A percentile compares a stretch with the other conserved stretches of the same genome.
phyloP scores from a whole-genome alignment of 1,140 invertebrate genomes.

The Leptinotarsa texana region DNA sequence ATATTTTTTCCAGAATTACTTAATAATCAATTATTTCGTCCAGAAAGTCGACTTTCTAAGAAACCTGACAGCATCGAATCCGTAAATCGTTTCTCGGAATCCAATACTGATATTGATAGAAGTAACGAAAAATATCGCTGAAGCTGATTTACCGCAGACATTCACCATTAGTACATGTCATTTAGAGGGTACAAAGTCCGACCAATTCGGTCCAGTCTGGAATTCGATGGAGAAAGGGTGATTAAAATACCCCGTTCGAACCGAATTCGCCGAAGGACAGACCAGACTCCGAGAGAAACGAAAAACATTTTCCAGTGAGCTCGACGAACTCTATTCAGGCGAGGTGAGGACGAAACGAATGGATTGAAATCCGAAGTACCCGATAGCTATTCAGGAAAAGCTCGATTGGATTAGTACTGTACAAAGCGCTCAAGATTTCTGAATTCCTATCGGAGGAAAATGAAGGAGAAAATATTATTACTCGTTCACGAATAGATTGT shows the following conservation, averaged over 20 bases:
- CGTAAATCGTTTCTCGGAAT: too few relatives aligned
- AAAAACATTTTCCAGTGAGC: background rate
- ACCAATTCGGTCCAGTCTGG: background rate
- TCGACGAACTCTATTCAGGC: slow-evolving; percentile 1
- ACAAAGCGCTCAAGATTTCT: background rate
- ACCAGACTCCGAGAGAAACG: background rate
- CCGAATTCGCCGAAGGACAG: background rate
- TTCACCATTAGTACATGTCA: background rate
- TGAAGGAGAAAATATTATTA: background rate
- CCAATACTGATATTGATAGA: too few relatives aligned
- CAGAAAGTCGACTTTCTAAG: too few relatives aligned
- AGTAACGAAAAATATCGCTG: background rate
- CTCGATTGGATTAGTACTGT: background rate
- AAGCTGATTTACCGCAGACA: background rate
- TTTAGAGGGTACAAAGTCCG: background rate
- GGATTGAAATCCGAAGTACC: background rate
- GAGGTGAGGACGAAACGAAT: slow-evolving; percentile 1
- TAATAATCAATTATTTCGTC: too few relatives aligned
- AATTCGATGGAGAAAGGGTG: slow-evolving; percentile 1
- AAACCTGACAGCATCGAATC: too few relatives aligned
- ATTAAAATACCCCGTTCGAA: background rate
- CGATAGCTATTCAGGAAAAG: background rate
- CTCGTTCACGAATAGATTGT: background rate
- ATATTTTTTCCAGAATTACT: too few relatives aligned
- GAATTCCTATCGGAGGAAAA: background rate